Evolutionary conservation across 2,113 vertebrate species (phyloP).

Genomic region (Hylia prasina): DNA sequence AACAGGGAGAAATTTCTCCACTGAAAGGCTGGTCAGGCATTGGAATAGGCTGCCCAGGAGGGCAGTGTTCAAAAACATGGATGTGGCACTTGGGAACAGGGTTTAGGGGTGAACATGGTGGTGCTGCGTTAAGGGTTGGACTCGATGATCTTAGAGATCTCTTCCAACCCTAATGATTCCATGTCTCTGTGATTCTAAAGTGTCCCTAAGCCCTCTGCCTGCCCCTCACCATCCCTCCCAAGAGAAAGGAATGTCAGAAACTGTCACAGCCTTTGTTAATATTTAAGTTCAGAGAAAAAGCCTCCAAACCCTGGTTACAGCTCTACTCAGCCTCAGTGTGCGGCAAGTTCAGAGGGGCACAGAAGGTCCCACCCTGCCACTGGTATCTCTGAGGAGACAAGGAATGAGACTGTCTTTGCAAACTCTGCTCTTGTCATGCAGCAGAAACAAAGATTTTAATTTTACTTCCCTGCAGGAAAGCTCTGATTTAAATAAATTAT

Average conservation of each 20-base stretch:
- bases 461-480: background rate
- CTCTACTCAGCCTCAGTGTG: background rate
- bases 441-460: background rate
- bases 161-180: background rate
- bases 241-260: background rate
- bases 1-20: background rate
- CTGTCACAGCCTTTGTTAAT: background rate
- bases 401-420: background rate
- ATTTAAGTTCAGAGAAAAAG: background rate
- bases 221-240: background rate
- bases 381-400: background rate
- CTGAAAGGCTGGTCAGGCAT: background rate
- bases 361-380: background rate
- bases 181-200: background rate
- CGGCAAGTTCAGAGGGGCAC: background rate
- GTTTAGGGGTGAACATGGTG: accelerated
- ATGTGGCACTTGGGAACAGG: background rate
- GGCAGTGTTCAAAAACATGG: background rate
- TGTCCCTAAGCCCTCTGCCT: background rate
- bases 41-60: background rate
- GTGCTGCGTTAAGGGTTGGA: background rate
- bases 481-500: conserved; percentile 41
- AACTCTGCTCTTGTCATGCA: background rate
- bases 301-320: background rate
- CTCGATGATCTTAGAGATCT: accelerated